Evolutionary conservation across 1,140 invertebrate genomes (phyloP).

Genomic region (Drosophila willistoni): DNA sequence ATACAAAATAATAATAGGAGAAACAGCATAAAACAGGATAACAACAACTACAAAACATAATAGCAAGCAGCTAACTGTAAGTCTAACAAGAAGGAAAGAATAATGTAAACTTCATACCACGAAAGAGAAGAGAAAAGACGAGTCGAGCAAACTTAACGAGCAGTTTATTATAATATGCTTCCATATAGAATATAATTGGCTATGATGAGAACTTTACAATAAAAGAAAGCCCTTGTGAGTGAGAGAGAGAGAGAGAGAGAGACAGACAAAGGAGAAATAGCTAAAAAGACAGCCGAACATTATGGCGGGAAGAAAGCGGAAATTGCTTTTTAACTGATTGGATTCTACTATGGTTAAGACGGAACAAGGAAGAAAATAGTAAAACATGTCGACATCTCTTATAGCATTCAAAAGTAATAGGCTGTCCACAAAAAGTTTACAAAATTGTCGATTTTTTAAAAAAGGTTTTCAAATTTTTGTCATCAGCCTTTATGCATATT

Average conservation of each 20-base stretch:
- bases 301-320: no score
- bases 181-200: slow-evolving; percentile 7
- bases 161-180: slow-evolving; percentile 19
- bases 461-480: no score
- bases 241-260: not conserved
- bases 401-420: no score
- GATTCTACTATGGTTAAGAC: no score
- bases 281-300: no score
- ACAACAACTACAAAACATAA: not conserved
- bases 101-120: not conserved
- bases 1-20: not conserved
- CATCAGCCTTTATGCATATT: no score
- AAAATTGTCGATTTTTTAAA: no score
- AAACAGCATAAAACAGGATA: not conserved
- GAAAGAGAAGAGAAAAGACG: not conserved
- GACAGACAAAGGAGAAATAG: no score
- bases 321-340: no score
- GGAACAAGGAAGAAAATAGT: no score
- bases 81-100: not conserved
- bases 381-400: no score
- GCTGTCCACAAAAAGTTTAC: no score
- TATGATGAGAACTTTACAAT: slow-evolving; percentile 1
- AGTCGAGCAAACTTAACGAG: slow-evolving; percentile 5
- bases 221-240: not conserved
- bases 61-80: not conserved